A percentile compares a stretch with the other conserved stretches of the same genome.
These are phyloP conservation scores for Drosophila longiperda DNA, from an alignment of 2,888 invertebrate species.

Conservation along the genomic window DNA sequence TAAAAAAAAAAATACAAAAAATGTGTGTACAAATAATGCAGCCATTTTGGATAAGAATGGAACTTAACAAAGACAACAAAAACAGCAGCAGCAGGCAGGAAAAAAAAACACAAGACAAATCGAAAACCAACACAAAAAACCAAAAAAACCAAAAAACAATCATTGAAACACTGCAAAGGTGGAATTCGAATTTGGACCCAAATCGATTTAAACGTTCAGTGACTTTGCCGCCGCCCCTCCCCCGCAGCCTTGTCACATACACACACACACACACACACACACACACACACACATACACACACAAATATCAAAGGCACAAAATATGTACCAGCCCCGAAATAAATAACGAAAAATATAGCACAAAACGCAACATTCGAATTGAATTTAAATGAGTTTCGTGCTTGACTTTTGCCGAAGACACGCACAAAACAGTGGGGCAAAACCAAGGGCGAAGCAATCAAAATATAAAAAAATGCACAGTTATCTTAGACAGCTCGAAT, in stretches of 20 bases:
- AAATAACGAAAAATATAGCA: conserved; percentile 50
- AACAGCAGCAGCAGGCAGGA: conserved; percentile 26
- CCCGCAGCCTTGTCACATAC: conserved; percentile 58
- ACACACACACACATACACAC: conserved; percentile 34
- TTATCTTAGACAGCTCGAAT: background rate
- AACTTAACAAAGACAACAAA: conserved; percentile 56
- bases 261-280: conserved; percentile 48
- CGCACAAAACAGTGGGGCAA: conserved; percentile 18
- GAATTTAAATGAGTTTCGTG: conserved; percentile 78
- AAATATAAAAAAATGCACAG: background rate
- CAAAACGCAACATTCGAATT: conserved; percentile 75
- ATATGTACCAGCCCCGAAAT: conserved; percentile 38
- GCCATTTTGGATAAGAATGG: conserved; percentile 80
- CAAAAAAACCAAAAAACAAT: conserved; percentile 38
- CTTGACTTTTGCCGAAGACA: conserved; percentile 43
- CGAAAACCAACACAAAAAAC: conserved; percentile 31
- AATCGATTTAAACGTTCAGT: conserved; percentile 78
- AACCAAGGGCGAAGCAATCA: background rate
- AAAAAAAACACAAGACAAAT: conserved; percentile 30
- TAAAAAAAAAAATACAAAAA: conserved; percentile 46
- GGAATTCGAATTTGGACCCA: conserved; percentile 45
- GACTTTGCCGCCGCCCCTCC: conserved; percentile 39
- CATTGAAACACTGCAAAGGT: conserved; percentile 58
- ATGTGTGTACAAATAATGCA: conserved; percentile 74
- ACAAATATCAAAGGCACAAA: conserved; percentile 50